Base-by-base conservation (phyloP, 2,113 vertebrate genomes). In the Pseudopodoces humilis region DNA sequence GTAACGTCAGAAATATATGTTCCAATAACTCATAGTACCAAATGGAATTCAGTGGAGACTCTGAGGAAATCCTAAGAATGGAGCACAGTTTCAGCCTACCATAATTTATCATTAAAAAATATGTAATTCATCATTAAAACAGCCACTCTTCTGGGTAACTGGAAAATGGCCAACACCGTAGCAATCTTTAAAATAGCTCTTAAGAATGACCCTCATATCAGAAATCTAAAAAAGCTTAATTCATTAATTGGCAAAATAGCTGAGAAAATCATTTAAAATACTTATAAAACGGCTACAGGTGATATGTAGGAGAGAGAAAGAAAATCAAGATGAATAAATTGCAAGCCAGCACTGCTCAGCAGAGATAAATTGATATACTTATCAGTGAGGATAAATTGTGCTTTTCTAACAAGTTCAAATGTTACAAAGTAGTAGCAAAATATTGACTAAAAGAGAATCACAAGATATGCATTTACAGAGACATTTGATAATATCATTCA, bases 41-140 rank as follows among this genome's bases (percentile, higher is more conserved):
- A 88, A 84, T 65, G 31, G 58, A 94, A 94, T 91, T 91, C 27
- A 41, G 71, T 0, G 0, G 63, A 92, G 52, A 41, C 71, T 69
- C 72, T 50, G 50, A 83, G 60, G 41, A 88, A 93, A 88, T 78
- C 60, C 67, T 81, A 82, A 88, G 71, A 95, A 90, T 70, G 71
- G 47, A 96, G 43, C 67, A 86, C 69, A 72, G 22, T 90, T 88
- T 58, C 77, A 82, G 60, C 19, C 65, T 80, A 79, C 70, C 70
- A 59, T 92, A 94, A 93, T 95, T 96, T 93, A 88, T 93, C 47
- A 60, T 81, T 95, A 92, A 92, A 92, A 92, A 59, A 46, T 80
- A 68, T 7, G 72, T 74, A 94, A 90, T 96, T 94, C 41, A 90
- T 96, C 91, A 85, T 87, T 94, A 94, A 94, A 96, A 96, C 44